phyloP scores from a whole-genome alignment of 2,888 invertebrate genomes.

The Fragum sueziense region DNA sequence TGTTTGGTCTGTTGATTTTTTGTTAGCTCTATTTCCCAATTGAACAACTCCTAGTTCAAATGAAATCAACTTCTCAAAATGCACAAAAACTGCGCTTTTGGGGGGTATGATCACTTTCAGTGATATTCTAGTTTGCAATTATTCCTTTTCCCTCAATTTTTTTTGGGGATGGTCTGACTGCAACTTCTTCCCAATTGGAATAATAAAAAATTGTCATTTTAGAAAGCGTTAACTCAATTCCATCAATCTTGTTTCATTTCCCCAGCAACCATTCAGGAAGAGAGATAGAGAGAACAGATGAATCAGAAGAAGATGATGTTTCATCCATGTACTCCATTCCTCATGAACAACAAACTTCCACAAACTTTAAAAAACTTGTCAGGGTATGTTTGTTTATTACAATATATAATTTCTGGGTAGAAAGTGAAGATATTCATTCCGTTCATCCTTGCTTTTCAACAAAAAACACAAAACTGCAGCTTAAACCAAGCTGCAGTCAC shows the following conservation, averaged over 20 bases:
- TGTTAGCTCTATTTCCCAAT: too few species aligned
- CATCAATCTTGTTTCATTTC: neutral
- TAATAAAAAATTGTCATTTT: neutral
- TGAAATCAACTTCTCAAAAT: too few species aligned
- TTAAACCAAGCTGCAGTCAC: too few species aligned
- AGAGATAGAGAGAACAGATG: conserved; percentile 43
- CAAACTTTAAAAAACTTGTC: conserved; percentile 65
- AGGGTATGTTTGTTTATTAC: conserved; percentile 51
- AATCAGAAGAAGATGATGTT: conserved; percentile 42
- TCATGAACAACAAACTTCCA: conserved; percentile 52
- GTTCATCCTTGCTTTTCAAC: too few species aligned
- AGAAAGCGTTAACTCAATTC: neutral
- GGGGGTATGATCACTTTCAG: too few species aligned
- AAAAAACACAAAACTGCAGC: too few species aligned
- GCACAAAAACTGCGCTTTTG: too few species aligned
- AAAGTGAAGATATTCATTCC: too few species aligned
- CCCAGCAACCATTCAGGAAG: conserved; percentile 32
- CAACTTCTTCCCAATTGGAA: neutral
- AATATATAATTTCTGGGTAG: too few species aligned
- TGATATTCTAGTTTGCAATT: too few species aligned
- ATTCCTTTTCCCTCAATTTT: neutral
- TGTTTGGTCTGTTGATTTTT: too few species aligned
- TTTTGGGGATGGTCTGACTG: neutral
- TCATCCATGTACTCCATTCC: conserved; percentile 56
- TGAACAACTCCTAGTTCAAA: too few species aligned